These are phyloP conservation scores for Gymnogyps californianus DNA, from an alignment of 2,113 vertebrate genomes.

Conservation along the genomic window DNA sequence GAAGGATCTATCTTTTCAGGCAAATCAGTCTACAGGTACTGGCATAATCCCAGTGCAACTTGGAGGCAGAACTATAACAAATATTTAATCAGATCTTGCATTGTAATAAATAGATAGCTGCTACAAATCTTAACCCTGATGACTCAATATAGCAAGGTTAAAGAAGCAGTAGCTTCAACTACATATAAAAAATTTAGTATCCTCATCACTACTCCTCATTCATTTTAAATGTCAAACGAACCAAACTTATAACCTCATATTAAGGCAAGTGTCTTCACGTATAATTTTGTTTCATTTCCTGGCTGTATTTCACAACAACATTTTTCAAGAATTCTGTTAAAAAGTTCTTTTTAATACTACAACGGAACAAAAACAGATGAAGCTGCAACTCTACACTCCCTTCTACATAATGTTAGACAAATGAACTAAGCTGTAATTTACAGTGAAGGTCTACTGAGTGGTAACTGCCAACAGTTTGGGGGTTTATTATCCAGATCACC, in stretches of 20 bases:
- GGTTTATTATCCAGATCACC: background rate
- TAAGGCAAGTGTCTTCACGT: background rate
- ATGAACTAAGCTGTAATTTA: background rate
- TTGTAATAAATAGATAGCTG: background rate
- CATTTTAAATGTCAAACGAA: background rate
- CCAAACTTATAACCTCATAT: background rate
- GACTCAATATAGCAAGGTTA: background rate
- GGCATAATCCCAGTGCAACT: background rate
- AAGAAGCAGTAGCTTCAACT: background rate
- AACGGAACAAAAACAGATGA: background rate
- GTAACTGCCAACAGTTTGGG: background rate
- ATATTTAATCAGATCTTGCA: background rate
- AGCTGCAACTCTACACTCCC: background rate
- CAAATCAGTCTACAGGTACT: background rate
- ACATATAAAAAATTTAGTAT: background rate
- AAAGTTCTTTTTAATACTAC: background rate
- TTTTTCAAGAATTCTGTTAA: background rate
- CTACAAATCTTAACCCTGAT: background rate
- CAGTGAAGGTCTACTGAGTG: background rate
- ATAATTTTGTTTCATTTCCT: background rate
- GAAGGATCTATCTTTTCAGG: background rate
- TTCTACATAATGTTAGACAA: background rate
- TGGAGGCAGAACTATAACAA: background rate
- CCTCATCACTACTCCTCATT: background rate
- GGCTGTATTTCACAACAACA: background rate